Conservation (phyloP, 1,140 invertebrate genomes). For the Theocolax elegans region DNA sequence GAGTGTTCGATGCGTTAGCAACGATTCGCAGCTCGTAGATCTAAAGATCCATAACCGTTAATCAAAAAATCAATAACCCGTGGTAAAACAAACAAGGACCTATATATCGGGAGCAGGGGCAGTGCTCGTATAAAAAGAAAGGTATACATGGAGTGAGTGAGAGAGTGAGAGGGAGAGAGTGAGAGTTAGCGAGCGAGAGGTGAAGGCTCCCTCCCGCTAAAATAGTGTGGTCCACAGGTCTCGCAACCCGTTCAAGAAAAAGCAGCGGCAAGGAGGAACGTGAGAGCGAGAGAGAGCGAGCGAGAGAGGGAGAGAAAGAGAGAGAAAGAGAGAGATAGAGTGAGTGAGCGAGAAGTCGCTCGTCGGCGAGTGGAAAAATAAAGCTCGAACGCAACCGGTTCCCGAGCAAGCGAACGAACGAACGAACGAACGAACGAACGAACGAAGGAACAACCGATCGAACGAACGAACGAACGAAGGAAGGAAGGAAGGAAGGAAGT, state of each 20-base stretch:
- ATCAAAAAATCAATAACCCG: slow-evolving; percentile 36
- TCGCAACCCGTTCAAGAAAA: neutral
- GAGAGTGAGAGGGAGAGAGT: neutral
- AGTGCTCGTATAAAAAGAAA: neutral
- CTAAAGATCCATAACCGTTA: slow-evolving; percentile 26
- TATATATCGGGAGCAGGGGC: neutral
- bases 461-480: neutral
- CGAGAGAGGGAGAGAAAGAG: slow-evolving; percentile 32
- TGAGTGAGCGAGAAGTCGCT: slow-evolving; percentile 20
- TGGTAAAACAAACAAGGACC: slow-evolving; percentile 17
- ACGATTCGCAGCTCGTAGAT: slow-evolving; percentile 32
- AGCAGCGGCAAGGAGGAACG: neutral
- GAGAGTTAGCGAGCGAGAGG: neutral
- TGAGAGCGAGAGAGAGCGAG: neutral
- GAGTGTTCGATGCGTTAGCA: too few relatives aligned
- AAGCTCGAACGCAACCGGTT: slow-evolving; percentile 33
- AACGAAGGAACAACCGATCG: neutral
- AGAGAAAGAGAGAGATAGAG: slow-evolving; percentile 2
- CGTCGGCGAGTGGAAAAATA: slow-evolving; percentile 32
- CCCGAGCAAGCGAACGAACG: neutral
- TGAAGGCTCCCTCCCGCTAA: too few relatives aligned
- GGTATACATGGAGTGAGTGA: neutral
- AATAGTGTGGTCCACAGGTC: too few relatives aligned
- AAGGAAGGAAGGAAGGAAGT: neutral
- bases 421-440: neutral